These are phyloP conservation scores for Chiridota heheva DNA, from an alignment of 35 echinoderm and acorn worm species.

Conservation along the genomic window DNA sequence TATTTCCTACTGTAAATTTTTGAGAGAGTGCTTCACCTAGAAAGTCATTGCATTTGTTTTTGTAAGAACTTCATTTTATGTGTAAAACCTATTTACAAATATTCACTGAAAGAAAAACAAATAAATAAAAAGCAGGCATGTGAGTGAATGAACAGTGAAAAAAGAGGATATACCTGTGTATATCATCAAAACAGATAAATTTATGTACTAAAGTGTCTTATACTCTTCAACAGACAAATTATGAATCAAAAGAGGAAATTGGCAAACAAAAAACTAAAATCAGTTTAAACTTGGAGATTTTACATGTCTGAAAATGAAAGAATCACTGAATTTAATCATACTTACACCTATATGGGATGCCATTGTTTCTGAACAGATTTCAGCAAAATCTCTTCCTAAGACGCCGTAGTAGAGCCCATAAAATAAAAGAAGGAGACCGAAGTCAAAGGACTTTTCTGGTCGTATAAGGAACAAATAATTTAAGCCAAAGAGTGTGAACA, in stretches of 20 bases:
- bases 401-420: slow-evolving; percentile 98
- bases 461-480: slow-evolving; percentile 83
- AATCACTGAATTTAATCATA: not conserved
- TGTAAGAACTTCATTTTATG: no score
- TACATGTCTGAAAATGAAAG: not conserved
- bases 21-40: no score
- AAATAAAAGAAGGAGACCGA: slow-evolving; percentile 81
- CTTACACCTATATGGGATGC: slow-evolving; percentile 98
- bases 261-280: not conserved
- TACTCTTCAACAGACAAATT: not conserved
- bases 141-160: no score
- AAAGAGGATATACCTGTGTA: no score
- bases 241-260: not conserved
- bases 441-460: slow-evolving; percentile 83
- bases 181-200: not conserved
- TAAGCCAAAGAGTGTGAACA: slow-evolving; percentile 83
- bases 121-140: no score
- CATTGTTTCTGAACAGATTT: slow-evolving; percentile 96
- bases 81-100: no score
- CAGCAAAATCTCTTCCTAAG: slow-evolving; percentile 96
- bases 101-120: no score
- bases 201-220: not conserved
- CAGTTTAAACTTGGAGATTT: not conserved
- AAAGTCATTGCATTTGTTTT: no score
- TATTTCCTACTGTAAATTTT: no score